Percentiles rank a stretch among this genome's conserved stretches.
These are phyloP conservation scores for Lampris megalopsis DNA, from an alignment of 2,113 vertebrate genomes.

Conservation along the genomic window DNA sequence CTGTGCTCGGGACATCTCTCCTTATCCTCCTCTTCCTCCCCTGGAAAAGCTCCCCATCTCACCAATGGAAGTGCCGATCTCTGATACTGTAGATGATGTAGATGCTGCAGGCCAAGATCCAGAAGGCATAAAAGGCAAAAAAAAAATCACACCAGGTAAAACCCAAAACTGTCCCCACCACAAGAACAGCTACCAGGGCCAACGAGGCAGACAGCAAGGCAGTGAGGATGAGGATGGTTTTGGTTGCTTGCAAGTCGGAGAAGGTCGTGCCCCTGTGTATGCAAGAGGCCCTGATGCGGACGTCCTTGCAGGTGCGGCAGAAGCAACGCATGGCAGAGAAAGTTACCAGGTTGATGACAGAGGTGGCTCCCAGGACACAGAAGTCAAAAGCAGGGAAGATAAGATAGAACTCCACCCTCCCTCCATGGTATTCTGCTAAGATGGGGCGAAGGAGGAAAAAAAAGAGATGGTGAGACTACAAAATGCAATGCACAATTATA, in stretches of 20 bases:
- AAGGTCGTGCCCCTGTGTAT: conserved; percentile 39
- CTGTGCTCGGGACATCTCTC: not conserved
- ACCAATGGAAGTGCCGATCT: conserved; percentile 61
- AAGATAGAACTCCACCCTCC: conserved; percentile 50
- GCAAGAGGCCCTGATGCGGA: conserved; percentile 23
- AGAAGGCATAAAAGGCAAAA: conserved; percentile 66
- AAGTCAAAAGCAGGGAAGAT: conserved; percentile 69
- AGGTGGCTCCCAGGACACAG: conserved; percentile 52
- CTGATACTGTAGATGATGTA: conserved; percentile 66
- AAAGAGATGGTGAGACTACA: not conserved
- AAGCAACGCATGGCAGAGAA: conserved; percentile 56
- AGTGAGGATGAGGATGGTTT: conserved; percentile 65
- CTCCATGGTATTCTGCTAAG: not conserved
- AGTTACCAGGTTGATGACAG: conserved; percentile 59
- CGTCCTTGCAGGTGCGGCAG: conserved; percentile 35
- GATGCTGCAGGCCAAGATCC: conserved; percentile 68
- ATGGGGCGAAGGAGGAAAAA: not conserved
- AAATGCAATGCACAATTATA: too few relatives aligned
- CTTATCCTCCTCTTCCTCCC: not conserved
- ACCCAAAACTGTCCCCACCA: conserved; percentile 59
- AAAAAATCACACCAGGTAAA: conserved; percentile 68
- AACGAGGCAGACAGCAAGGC: conserved; percentile 55
- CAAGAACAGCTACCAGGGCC: conserved; percentile 60
- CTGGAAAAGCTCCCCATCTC: conserved; percentile 52
- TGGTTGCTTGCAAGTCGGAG: conserved; percentile 67